phyloP scores from a whole-genome alignment of 92 coral and sea anemone genomes.

The Plumapathes pennacea region DNA sequence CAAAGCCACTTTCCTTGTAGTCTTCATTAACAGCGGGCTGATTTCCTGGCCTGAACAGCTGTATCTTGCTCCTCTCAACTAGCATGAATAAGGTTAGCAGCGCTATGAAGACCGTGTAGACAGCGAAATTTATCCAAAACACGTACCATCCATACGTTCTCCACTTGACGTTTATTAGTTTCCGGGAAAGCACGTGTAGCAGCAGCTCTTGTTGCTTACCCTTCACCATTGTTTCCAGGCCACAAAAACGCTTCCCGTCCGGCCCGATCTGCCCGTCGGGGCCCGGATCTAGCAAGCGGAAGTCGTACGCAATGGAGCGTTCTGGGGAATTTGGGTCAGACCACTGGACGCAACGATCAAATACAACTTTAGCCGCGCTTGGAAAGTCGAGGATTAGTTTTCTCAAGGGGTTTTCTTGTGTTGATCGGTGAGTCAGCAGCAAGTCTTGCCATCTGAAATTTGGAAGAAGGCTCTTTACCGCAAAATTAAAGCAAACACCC shows the following conservation, averaged over 20 bases:
- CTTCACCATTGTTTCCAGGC: constrained; percentile 51
- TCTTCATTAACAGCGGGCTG: constrained; percentile 13
- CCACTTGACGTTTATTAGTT: constrained; percentile 74
- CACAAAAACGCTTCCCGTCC: constrained; percentile 52
- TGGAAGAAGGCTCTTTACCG: too few species aligned
- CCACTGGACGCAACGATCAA: constrained; percentile 77
- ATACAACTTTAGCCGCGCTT: constrained; percentile 63
- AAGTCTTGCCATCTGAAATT: constrained; percentile 17
- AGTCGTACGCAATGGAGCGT: constrained; percentile 72
- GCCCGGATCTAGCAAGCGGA: constrained; percentile 81
- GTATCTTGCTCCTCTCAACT: constrained; percentile 34
- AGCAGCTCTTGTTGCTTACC: constrained; percentile 63
- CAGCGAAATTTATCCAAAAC: constrained; percentile 46
- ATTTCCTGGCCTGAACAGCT: background rate
- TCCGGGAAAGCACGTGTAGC: constrained; percentile 60
- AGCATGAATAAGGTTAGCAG: constrained; percentile 65
- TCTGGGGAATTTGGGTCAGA: constrained; percentile 30
- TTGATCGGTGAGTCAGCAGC: constrained; percentile 1
- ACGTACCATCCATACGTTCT: constrained; percentile 62
- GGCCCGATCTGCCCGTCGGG: constrained; percentile 42
- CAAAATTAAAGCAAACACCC: too few species aligned
- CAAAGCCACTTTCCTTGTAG: constrained; percentile 12
- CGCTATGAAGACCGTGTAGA: constrained; percentile 43
- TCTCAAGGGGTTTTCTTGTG: constrained; percentile 50
- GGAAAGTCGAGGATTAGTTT: constrained; percentile 72